phyloP scores from a whole-genome alignment of 1,140 invertebrate genomes.

The Euglossa dilemma region DNA sequence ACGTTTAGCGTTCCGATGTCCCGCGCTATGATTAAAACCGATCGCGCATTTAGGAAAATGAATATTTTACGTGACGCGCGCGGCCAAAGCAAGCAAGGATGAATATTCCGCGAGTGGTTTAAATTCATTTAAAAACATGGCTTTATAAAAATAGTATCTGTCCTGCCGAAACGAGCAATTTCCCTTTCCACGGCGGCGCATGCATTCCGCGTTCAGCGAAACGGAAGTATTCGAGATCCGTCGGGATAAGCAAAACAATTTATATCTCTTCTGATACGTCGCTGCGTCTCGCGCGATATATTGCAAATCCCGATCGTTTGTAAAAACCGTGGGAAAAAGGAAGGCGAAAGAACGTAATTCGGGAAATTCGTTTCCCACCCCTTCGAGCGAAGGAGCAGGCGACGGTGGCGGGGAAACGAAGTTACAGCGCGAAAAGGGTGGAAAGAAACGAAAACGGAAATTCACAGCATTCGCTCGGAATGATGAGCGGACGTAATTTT shows the following conservation, averaged over 20 bases:
- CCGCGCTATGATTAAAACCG: no score
- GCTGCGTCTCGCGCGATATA: neutral
- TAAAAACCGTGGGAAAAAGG: neutral
- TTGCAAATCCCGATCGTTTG: neutral
- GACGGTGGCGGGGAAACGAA: neutral
- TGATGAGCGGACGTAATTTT: slow-evolving; percentile 64
- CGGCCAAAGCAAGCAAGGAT: neutral
- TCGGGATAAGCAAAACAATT: slow-evolving; percentile 6
- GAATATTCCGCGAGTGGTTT: neutral
- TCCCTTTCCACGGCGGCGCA: neutral
- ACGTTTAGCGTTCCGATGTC: no score
- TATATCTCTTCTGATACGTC: neutral
- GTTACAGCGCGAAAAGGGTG: slow-evolving; percentile 1
- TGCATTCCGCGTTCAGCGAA: neutral
- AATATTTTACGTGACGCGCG: no score
- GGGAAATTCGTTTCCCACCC: neutral
- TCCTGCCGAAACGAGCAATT: neutral
- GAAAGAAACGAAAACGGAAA: slow-evolving; percentile 54
- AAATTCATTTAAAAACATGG: neutral
- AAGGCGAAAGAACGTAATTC: neutral
- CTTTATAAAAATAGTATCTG: neutral
- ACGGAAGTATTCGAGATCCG: neutral
- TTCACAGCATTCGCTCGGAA: slow-evolving; percentile 55
- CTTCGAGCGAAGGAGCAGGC: neutral
- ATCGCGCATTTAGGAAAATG: no score